Conservation (phyloP, 2,888 invertebrate genomes). For the Sarcophaga rosellei region DNA sequence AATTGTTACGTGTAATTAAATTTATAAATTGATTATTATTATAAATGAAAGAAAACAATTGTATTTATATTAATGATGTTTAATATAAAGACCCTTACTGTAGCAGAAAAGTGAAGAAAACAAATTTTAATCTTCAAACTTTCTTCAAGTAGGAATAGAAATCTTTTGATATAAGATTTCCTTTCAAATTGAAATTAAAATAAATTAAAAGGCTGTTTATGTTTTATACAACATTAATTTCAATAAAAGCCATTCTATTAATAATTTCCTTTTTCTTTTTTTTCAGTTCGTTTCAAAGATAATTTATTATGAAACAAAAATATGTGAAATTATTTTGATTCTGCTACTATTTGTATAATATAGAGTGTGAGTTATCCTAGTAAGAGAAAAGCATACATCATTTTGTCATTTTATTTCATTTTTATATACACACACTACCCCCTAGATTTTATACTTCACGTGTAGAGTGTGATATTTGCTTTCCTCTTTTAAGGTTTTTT, state of each 20-base stretch:
- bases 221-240: conserved; percentile 50
- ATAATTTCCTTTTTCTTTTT: not conserved
- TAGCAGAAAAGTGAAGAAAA: not conserved
- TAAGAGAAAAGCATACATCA: conserved; percentile 58
- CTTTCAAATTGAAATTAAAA: conserved; percentile 22
- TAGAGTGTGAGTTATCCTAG: not conserved
- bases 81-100: too few relatives aligned
- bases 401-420: conserved; percentile 52
- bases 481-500: not conserved
- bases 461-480: conserved; percentile 55
- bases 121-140: not conserved
- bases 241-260: conserved; percentile 12
- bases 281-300: not conserved
- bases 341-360: not conserved
- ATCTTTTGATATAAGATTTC: not conserved
- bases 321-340: not conserved
- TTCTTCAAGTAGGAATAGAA: not conserved
- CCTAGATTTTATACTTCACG: not conserved
- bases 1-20: too few relatives aligned
- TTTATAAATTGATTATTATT: too few relatives aligned
- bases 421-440: not conserved
- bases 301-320: not conserved
- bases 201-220: conserved; percentile 25
- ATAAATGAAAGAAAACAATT: too few relatives aligned
- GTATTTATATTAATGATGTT: too few relatives aligned